Base-by-base conservation (phyloP, 1,140 invertebrate genomes). In the Halesus radiatus region DNA sequence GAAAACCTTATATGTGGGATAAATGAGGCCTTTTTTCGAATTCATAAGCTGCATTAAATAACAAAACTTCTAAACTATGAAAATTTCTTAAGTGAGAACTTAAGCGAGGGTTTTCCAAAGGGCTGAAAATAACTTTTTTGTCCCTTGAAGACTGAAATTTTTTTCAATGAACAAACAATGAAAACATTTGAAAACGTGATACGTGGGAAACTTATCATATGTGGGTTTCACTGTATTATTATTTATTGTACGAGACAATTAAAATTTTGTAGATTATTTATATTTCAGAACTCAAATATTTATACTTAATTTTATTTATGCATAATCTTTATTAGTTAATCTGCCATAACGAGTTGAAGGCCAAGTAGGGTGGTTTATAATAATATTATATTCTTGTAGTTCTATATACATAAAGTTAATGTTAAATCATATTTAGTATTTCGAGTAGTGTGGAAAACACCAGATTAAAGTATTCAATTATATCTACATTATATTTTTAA, bases 401-500 rank as follows among this genome's bases (percentile, higher is more conserved):
- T 37, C n/a, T 18, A 56, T 18, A 22, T 70, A 70, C 7, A 23
- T 64, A 52, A 45, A 70, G 13, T 18, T 64, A 29, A 23, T 50
- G 66, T 52, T 70, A 70, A 70, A 50, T 70, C 66, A 50, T 70
- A 50, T 70, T 52, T 20, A 70, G 37, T 50, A 70, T 70, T 70
- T 70, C 20, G 15, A 70, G 66, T 74, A 74, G 70, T 74, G 70
- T 74, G 23, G 23, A 54, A 74, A 74, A 74, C 70, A 74, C 70
- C 70, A 74, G 20, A 74, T 29, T 74, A 74, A 74, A 74, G 70
- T 74, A 74, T 70, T 74, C 52, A 74, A 74, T 45, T 54, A 74
- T 74, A 74, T 74, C 32, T 18, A 74, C 53, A 74, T 74, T 74
- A 74, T 74, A 74, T 74, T 54, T 53, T 74, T 74, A 74, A 74